Conservation (phyloP, 2,113 vertebrate genomes). For the Papio anubis region DNA sequence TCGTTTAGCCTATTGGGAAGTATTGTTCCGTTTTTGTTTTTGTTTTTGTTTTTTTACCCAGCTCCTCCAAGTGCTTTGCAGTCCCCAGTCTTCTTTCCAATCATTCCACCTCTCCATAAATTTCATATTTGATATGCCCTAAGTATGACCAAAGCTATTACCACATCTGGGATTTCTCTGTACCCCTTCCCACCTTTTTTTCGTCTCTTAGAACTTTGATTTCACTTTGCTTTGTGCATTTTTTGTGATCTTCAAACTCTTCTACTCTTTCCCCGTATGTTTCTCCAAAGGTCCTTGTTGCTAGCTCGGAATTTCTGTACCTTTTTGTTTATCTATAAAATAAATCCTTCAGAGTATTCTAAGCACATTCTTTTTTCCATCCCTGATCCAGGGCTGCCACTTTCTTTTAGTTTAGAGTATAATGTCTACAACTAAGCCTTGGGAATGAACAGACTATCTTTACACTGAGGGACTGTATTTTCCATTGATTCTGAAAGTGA, state of each 20-base stretch:
- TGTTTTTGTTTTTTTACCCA: neutral
- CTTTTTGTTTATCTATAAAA: neutral
- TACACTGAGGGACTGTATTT: neutral
- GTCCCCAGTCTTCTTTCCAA: neutral
- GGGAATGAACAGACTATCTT: neutral
- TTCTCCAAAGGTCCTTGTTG: neutral
- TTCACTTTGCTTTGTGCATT: neutral
- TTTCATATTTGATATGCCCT: neutral
- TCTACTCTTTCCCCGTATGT: neutral
- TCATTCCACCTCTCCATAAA: neutral
- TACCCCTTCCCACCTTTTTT: fast-evolving
- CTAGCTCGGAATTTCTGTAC: neutral
- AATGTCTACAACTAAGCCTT: neutral
- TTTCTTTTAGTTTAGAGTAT: neutral
- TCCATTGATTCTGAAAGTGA: neutral
- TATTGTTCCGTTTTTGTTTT: neutral
- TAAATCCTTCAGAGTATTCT: neutral
- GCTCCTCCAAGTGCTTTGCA: neutral
- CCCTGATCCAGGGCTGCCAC: neutral
- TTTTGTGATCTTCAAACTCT: neutral
- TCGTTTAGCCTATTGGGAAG: neutral
- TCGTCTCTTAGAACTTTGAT: neutral
- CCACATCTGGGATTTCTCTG: neutral
- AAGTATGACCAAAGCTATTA: neutral
- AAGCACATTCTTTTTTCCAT: neutral